Conservation (phyloP, 1,140 invertebrate species). For the Drosophila ambigua region DNA sequence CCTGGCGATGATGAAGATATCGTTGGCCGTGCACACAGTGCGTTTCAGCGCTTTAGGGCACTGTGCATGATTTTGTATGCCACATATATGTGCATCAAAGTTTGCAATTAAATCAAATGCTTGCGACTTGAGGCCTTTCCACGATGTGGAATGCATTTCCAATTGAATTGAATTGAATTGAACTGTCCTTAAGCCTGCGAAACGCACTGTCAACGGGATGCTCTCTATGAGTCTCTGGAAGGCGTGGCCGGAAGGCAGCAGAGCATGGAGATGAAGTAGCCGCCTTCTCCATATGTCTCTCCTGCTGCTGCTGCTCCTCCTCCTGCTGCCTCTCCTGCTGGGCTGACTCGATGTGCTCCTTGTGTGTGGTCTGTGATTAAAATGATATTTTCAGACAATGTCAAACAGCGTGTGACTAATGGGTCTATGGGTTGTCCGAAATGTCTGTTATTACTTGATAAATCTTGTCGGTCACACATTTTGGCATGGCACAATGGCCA, state of each 20-base stretch:
- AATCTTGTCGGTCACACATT: conserved; percentile 81
- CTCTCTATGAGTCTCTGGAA: background rate
- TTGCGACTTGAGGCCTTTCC: no score
- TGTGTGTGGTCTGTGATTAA: conserved; percentile 69
- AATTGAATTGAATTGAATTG: no score
- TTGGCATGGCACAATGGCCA: conserved; percentile 53
- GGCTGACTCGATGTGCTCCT: conserved; percentile 17
- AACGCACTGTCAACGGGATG: background rate
- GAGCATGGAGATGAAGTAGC: conserved; percentile 24
- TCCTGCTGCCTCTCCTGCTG: background rate
- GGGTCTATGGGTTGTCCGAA: conserved; percentile 81
- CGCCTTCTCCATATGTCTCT: background rate
- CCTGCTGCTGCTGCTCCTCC: background rate
- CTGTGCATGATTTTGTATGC: no score
- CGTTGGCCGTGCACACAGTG: background rate
- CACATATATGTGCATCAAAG: no score
- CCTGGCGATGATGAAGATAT: conserved; percentile 11
- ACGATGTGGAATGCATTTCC: no score
- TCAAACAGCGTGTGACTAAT: conserved; percentile 81
- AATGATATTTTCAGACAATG: conserved; percentile 81
- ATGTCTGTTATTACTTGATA: conserved; percentile 82
- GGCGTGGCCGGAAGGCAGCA: conserved; percentile 14
- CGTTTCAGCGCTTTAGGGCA: no score
- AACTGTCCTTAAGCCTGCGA: conserved; percentile 2
- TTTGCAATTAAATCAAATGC: no score